Percentiles rank a stretch among this genome's conserved stretches.
Conservation (phyloP, 1,140 invertebrate genomes). For the Drosophila serrata region DNA sequence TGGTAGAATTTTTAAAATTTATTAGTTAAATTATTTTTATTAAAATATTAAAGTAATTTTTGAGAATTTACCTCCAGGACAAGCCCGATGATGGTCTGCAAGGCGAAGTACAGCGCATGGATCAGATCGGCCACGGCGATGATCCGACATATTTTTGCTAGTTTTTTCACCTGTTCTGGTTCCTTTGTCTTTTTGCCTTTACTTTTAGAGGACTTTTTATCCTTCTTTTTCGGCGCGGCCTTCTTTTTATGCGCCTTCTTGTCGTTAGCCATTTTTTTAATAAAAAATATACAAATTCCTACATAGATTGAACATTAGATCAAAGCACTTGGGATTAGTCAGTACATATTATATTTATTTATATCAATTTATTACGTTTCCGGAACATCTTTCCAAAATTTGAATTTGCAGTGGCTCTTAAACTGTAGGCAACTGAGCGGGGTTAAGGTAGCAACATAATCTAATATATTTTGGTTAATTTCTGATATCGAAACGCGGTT, state of each 20-base stretch:
- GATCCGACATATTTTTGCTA: slow-evolving; percentile 44
- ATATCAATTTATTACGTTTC: no score
- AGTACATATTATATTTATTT: background rate
- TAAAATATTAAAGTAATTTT: background rate
- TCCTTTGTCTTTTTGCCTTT: background rate
- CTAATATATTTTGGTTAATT: background rate
- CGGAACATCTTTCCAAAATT: background rate
- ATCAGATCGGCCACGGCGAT: slow-evolving; percentile 56
- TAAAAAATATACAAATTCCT: background rate
- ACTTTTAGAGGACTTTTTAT: background rate
- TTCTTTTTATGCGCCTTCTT: slow-evolving; percentile 44
- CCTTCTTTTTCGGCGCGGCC: slow-evolving; percentile 1
- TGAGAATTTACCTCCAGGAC: slow-evolving; percentile 31
- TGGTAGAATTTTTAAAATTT: background rate
- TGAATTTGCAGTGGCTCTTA: background rate
- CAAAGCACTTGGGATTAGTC: slow-evolving; percentile 43
- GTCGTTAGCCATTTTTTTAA: slow-evolving; percentile 32
- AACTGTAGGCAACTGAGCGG: slow-evolving; percentile 6
- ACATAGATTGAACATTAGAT: slow-evolving; percentile 16
- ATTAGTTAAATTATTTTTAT: background rate
- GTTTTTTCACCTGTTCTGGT: background rate
- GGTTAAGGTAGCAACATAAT: background rate
- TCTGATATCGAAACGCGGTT: background rate
- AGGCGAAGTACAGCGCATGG: slow-evolving; percentile 58
- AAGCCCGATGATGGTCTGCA: slow-evolving; percentile 51